Base-by-base conservation (phyloP, 2,888 invertebrate species). In the Sminthurinus aureus region DNA sequence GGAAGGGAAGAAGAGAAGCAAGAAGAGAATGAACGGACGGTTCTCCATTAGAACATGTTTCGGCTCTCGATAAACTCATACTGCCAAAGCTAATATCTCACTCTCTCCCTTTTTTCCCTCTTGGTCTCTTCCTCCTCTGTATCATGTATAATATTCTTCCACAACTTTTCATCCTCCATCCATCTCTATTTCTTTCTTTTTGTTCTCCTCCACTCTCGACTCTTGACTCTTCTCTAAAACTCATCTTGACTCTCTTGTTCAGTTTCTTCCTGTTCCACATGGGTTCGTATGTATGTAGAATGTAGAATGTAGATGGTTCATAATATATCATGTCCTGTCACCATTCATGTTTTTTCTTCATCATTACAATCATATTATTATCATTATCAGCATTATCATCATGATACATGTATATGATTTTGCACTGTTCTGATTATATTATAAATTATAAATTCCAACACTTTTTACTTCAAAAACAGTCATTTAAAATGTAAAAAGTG, bases 41-140 rank as follows among this genome's bases (percentile, higher is more conserved):
- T 74, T 74, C 81, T 81, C 81, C 81, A 81, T 81, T 81, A 78
- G 83, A 78, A 78, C 79, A 79, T 83, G 83, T 83, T 73, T n/a
- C 51, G 83, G 50, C 66, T 77, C 77, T 77, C 24, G 82, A 38
- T 71, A 6, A 66, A 77, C 26, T 50, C 78, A 15, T 15, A 79
- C 83, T 79, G 83, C 51, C 73, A 69, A 24, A 69, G 51, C n/a
- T 22, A 51, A 71, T 78, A 78, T 83, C 71, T 78, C 52, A 66
- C 22, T 71, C 58, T 26, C 58, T 77, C 82, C 22, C 66, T 51
- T 51, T 73, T 22, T 20, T 20, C 22, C 26, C 67, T 64, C 79
- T 66, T 80, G 15, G 4, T 66, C 64, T 82, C 76, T 76, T 52
- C 64, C 76, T 76, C 76, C 74, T 18, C n/a, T n/a, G n/a, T n/a